Base-by-base conservation (phyloP, 2,888 invertebrate genomes). In the Hofmannophila pseudospretella region DNA sequence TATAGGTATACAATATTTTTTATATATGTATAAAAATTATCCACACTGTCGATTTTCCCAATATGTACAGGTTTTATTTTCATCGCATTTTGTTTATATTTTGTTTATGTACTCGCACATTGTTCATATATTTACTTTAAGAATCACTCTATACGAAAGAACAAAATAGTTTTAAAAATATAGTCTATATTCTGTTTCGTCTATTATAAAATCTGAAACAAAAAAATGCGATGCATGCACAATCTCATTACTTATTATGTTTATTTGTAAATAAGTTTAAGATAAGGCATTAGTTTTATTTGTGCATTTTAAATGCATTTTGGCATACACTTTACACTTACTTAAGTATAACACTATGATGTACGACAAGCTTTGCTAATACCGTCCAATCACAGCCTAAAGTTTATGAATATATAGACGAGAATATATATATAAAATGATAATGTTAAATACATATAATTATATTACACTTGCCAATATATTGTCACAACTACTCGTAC, bases 221-320 rank as follows among this genome's bases (percentile, higher is more conserved):
- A 16, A 16, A 16, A 4, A 16, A 16, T 16, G 5, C 5, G n/a
- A 16, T 16, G 16, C 5, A 52, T 58, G 51, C 51, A 42, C 41
- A 58, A 62, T 59, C 56, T 64, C 56, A 42, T 32, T 8, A 23
- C 3, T 7, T 23, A 7, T 23, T 23, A 23, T 8, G 10, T 10
- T 4, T 27, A 11, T 30, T 22, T 36, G 45, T 47, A 45, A 38
- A 42, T 60, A 52, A 52, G 31, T 36, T 41, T 58, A 58, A 48
- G 54, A 46, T 54, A 67, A 41, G 51, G 49, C 37, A 41, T 45
- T 46, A 39, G 37, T 31, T 43, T 51, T 51, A 42, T 49, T 49
- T 22, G 13, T 27, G 12, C 68, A 74, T 72, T 76, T 76, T 37
- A 45, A 58, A 61, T 67, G 69, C 69, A 71, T 74, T 75, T 72